Evolutionary conservation across 2,797 vertebrate species (phyloP).

Genomic region (Gastrophryne carolinensis): DNA sequence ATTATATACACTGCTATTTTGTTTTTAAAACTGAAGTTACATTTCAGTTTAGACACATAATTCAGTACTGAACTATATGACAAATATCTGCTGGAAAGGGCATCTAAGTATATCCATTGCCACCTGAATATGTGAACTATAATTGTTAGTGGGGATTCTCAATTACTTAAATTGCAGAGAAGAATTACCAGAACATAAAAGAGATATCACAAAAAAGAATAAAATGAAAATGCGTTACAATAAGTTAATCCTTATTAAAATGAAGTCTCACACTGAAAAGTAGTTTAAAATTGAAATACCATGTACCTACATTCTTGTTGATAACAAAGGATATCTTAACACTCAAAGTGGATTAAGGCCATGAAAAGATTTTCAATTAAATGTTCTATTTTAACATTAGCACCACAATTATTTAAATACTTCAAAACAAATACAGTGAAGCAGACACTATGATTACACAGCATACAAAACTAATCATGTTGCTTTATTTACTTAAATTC

Average conservation of each 20-base stretch:
- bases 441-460: slow-evolving; percentile 17
- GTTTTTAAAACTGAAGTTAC: too few species aligned
- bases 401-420: slow-evolving; percentile 20
- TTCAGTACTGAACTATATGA: too few species aligned
- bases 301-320: background rate
- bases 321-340: slow-evolving; percentile 1
- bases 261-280: background rate
- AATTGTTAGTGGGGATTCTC: too few species aligned
- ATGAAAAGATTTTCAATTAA: slow-evolving; percentile 19
- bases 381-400: slow-evolving; percentile 14
- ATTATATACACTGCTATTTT: too few species aligned
- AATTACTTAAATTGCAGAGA: too few species aligned
- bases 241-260: slow-evolving; percentile 5
- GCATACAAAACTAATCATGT: slow-evolving; percentile 7
- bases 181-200: background rate
- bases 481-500: slow-evolving; percentile 5
- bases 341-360: background rate
- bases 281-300: background rate
- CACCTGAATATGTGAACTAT: background rate
- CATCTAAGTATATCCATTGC: background rate
- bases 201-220: background rate
- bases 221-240: background rate
- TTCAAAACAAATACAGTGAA: slow-evolving; percentile 26
- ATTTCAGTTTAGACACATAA: too few species aligned
- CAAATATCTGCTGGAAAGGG: too few species aligned